Conservation (phyloP, 2,888 invertebrate genomes). For the Aricia artaxerxes region DNA sequence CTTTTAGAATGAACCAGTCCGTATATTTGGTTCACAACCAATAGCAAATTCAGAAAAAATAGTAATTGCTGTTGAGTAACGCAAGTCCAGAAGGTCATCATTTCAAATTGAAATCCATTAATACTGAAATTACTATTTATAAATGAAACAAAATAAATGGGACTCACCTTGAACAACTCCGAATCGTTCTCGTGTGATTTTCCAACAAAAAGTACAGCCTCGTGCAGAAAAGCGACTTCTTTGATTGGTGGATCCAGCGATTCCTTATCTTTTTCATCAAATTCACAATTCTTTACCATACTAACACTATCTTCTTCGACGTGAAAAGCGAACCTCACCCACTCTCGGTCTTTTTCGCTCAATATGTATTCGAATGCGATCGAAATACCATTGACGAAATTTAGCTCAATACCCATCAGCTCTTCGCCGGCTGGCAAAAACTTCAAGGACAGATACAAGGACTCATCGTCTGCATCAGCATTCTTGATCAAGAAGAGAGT, state of each 20-base stretch:
- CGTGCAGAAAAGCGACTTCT: background rate
- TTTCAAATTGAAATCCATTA: background rate
- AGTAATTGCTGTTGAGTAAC: background rate
- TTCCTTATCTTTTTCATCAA: background rate
- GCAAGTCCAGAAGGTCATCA: background rate
- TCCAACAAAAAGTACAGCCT: background rate
- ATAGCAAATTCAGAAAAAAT: background rate
- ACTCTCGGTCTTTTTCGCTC: conserved; percentile 32
- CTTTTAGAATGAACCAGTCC: background rate
- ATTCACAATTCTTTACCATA: conserved; percentile 36
- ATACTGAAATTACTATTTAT: no score
- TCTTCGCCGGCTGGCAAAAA: conserved; percentile 41
- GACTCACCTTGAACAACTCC: background rate
- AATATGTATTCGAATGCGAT: conserved; percentile 17
- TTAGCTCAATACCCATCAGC: conserved; percentile 15
- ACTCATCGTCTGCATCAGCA: background rate
- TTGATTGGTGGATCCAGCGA: background rate
- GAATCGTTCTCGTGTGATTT: background rate
- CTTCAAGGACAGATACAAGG: background rate
- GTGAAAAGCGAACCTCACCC: conserved; percentile 34
- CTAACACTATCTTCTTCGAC: conserved; percentile 33
- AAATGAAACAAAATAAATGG: background rate
- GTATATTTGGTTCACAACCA: background rate
- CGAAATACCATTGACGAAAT: background rate
- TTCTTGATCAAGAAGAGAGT: background rate